phyloP scores from a whole-genome alignment of 1,140 invertebrate species.

The Bradysia coprophila region DNA sequence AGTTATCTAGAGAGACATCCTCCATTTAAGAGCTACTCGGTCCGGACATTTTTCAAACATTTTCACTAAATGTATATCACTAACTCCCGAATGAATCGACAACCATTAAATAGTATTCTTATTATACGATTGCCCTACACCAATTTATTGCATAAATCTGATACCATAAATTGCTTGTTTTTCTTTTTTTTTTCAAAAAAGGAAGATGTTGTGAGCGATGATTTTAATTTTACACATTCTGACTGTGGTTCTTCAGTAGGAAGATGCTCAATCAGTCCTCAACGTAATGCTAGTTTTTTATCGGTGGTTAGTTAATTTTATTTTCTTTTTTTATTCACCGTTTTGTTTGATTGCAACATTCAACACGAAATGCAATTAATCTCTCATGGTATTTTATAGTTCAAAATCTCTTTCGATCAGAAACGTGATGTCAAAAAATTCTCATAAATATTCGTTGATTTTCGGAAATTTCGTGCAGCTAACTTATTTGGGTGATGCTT shows the following conservation, averaged over 20 bases:
- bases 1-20: too few species aligned
- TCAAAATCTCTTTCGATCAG: too few species aligned
- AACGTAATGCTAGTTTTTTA: slow-evolving; percentile 5
- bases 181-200: neutral
- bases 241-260: slow-evolving; percentile 2
- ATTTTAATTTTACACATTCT: neutral
- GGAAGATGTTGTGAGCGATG: neutral
- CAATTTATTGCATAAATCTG: too few species aligned
- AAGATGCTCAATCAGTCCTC: neutral
- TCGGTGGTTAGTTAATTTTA: slow-evolving; percentile 8
- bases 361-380: too few species aligned
- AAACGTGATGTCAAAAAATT: too few species aligned
- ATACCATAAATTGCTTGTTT: too few species aligned
- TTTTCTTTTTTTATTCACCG: neutral
- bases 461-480: too few species aligned
- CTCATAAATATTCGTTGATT: too few species aligned
- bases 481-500: too few species aligned
- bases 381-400: too few species aligned
- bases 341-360: neutral
- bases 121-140: too few species aligned
- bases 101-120: neutral
- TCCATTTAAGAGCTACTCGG: too few species aligned
- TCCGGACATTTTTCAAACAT: neutral
- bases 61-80: neutral
- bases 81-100: neutral